Evolutionary conservation across 1,140 invertebrate genomes (phyloP).

Genomic region (Aphis gossypii): DNA sequence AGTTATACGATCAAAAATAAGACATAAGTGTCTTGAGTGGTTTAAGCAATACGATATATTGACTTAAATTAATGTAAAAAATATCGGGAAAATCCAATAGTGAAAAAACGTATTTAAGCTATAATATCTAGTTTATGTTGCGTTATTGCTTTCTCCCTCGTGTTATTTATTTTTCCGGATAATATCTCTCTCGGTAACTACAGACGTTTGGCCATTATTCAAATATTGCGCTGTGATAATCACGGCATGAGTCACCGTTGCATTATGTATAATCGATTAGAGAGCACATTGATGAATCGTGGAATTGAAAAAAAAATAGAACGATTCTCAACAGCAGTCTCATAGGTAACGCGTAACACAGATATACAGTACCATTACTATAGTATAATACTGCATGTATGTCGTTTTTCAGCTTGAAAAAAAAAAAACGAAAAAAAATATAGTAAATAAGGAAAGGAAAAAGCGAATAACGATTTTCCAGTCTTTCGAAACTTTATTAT

Average conservation of each 20-base stretch:
- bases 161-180: background rate
- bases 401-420: background rate
- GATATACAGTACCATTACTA: background rate
- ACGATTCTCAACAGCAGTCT: background rate
- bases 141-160: too few species aligned
- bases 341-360: background rate
- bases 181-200: background rate
- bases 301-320: background rate
- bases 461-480: background rate
- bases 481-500: background rate
- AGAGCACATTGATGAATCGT: conserved; percentile 8
- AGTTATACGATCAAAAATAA: too few species aligned
- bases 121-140: too few species aligned
- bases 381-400: background rate
- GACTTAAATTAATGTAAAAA: too few species aligned
- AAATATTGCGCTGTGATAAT: background rate
- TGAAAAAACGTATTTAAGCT: too few species aligned
- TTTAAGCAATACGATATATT: too few species aligned
- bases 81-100: too few species aligned
- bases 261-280: background rate
- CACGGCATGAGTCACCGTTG: background rate
- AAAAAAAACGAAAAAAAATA: background rate
- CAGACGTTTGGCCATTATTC: background rate
- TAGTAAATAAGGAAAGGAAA: background rate
- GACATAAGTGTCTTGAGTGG: too few species aligned